Percentiles rank a stretch among this genome's conserved stretches.
phyloP scores from a whole-genome alignment of 2,113 vertebrate genomes.

The Nerophis ophidion region DNA sequence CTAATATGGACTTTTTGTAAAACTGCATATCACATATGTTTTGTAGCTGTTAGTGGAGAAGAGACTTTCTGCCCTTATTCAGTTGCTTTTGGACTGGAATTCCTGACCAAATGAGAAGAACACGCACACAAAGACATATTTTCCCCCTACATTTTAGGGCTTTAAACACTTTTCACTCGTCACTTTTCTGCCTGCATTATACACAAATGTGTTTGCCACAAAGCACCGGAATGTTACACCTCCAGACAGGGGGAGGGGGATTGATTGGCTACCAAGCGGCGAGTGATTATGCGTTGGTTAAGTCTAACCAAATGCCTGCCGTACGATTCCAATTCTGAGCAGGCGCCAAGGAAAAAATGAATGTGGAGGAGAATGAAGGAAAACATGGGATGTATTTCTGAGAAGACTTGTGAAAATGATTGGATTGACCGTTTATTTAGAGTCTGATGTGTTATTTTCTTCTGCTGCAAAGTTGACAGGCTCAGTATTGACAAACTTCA shows the following conservation, averaged over 20 bases:
- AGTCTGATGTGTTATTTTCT: neutral
- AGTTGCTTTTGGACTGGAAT: neutral
- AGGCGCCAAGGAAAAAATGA: slow-evolving; percentile 20
- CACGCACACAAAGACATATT: slow-evolving; percentile 9
- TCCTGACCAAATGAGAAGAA: neutral
- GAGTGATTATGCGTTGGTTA: slow-evolving; percentile 5
- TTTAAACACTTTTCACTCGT: slow-evolving; percentile 23
- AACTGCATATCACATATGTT: no score
- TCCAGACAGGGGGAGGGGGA: slow-evolving; percentile 9
- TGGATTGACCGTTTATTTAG: neutral
- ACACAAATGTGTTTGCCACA: slow-evolving; percentile 17
- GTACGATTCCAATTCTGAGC: slow-evolving; percentile 14
- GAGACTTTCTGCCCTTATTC: no score
- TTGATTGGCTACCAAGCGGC: slow-evolving; percentile 10
- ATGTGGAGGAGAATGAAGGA: neutral
- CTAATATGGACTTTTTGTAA: no score
- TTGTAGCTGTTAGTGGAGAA: no score
- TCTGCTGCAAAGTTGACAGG: neutral
- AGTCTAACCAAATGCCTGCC: slow-evolving; percentile 29
- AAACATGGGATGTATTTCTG: neutral
- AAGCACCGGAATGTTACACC: slow-evolving; percentile 29
- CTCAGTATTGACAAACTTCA: slow-evolving; percentile 13
- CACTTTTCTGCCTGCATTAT: neutral
- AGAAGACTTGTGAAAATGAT: neutral
- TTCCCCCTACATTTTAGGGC: slow-evolving; percentile 22